Base-by-base conservation (phyloP, 1,140 invertebrate species). In the Bacillus rossius region DNA sequence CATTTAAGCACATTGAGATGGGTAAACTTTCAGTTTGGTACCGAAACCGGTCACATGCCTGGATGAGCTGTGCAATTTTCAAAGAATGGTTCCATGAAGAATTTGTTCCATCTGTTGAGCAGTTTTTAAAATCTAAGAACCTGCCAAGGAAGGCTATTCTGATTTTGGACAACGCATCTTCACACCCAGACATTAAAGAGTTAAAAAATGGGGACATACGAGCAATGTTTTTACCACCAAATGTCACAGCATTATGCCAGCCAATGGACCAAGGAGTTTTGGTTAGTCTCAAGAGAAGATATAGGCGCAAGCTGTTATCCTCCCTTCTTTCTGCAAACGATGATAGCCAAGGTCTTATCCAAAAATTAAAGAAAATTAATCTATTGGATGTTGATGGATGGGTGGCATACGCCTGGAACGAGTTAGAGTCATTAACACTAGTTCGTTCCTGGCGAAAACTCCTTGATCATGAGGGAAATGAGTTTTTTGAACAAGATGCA, bases 211-310 rank as follows among this genome's bases (percentile, higher is more conserved):
- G 64, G 1, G 61, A 64, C 59, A 63, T 75, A 7, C 66, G 65
- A 58, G 60, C 69, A 14, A 61, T 59, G 10, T 77, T 72, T 66
- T 62, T 79, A n/a, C 73, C 77, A 25, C 62, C 73, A 40, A 78
- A 79, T 62, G 71, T 72, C 1, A 77, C 74, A 5, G 64, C 66
- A 8, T 57, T 72, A 42, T 45, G 78, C 17, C 75, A 80, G 61
- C 74, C 73, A 17, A 65, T 74, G 64, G 70, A 70, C 63, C n/a
- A 67, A 67, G 64, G 71, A 34, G 29, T 34, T 34, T 34, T 34
- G 29, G 29, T 34, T 34, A 34, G 29, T 34, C 29, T 34, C 29
- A 34, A 34, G 29, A 34, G 29, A 34, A 34, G 29, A 34, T 34
- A 34, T 34, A 34, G 29, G 10, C 29, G 29, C 29, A 34, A 34